A percentile compares a stretch with the other conserved stretches of the same genome.
These are phyloP conservation scores for Coregonus sp. DNA, from an alignment of 2,797 vertebrate genomes.

Conservation along the genomic window DNA sequence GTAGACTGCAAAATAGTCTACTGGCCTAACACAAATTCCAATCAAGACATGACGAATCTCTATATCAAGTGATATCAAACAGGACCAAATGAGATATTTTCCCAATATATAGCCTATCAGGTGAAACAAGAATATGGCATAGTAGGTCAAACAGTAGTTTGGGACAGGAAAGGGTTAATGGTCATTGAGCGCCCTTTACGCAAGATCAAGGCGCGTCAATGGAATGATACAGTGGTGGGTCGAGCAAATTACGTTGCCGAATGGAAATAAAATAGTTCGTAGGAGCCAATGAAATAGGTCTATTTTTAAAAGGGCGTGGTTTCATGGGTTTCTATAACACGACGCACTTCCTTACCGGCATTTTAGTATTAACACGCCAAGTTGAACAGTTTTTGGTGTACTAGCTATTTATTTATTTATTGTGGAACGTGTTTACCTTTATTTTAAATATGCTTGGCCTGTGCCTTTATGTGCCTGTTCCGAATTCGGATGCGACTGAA, in stretches of 20 bases:
- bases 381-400: rapidly evolving
- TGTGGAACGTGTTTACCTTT: conserved; percentile 40
- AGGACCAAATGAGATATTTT: too few relatives aligned
- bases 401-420: conserved; percentile 74
- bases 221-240: conserved; percentile 45
- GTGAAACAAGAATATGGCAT: background rate
- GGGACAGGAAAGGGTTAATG: background rate
- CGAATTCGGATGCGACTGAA: conserved; percentile 80
- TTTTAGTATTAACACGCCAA: conserved; percentile 30
- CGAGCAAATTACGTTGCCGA: conserved; percentile 39
- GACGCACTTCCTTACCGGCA: conserved; percentile 54
- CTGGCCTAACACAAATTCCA: too few relatives aligned
- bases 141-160: background rate
- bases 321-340: conserved; percentile 33
- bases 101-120: background rate
- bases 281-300: conserved; percentile 34
- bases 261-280: background rate
- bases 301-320: conserved; percentile 45
- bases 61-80: too few relatives aligned
- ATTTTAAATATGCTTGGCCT: conserved; percentile 83
- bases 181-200: background rate
- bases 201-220: conserved; percentile 42
- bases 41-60: too few relatives aligned
- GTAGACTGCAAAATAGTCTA: too few relatives aligned
- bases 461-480: conserved; percentile 86